These are phyloP conservation scores for Callipepla squamata DNA, from an alignment of 2,113 vertebrate species.

Conservation along the genomic window DNA sequence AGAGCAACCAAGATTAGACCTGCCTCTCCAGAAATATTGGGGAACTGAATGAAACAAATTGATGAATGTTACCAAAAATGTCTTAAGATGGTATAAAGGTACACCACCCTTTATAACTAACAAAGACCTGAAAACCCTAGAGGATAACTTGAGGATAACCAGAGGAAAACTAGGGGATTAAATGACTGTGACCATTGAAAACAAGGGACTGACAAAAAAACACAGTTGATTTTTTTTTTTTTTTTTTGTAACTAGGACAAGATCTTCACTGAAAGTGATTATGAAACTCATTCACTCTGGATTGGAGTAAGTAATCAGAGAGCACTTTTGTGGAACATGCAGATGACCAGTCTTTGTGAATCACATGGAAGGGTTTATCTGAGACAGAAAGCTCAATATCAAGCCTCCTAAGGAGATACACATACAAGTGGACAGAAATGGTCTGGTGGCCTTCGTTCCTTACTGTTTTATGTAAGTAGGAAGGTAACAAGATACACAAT, in stretches of 20 bases:
- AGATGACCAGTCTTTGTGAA: neutral
- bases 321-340: neutral
- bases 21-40: neutral
- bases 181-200: neutral
- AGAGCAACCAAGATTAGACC: neutral
- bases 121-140: neutral
- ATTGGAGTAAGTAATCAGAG: neutral
- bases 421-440: neutral
- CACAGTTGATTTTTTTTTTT: neutral
- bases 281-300: neutral
- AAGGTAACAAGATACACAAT: slow-evolving; percentile 44
- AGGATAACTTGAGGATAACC: neutral
- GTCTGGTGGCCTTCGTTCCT: slow-evolving; percentile 20
- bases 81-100: neutral
- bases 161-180: neutral
- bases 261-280: neutral
- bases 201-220: neutral
- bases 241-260: neutral
- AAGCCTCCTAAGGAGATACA: neutral
- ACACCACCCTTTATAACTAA: neutral
- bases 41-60: neutral
- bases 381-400: neutral
- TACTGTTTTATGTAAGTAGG: neutral
- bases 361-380: neutral
- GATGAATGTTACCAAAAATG: neutral